Evolutionary conservation across 92 coral and sea anemone genomes (phyloP).

Genomic region (Epizoanthus illoricatus): DNA sequence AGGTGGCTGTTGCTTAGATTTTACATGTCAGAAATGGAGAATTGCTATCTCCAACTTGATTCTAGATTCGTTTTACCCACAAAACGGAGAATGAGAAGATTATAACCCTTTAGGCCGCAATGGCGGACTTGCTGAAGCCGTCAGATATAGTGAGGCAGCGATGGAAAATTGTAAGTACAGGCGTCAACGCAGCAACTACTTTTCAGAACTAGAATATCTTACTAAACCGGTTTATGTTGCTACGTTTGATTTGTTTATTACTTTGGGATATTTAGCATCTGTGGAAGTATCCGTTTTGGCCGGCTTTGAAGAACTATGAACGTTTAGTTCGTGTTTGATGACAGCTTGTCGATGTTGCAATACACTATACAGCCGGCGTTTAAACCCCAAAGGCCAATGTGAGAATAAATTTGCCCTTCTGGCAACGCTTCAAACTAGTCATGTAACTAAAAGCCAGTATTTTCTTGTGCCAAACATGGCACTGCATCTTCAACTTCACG

Average conservation of each 20-base stretch:
- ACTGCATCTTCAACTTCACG: background rate
- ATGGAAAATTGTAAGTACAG: conserved; percentile 97
- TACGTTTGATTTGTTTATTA: background rate
- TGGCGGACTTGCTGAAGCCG: conserved; percentile 98
- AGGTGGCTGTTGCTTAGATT: conserved; percentile 8
- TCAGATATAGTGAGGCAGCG: conserved; percentile 97
- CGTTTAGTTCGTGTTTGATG: background rate
- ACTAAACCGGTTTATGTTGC: conserved; percentile 1
- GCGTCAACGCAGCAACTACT: conserved; percentile 18
- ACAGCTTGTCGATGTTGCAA: background rate
- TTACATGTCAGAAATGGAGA: conserved; percentile 22
- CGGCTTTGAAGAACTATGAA: background rate
- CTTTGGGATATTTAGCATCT: background rate
- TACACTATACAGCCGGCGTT: background rate
- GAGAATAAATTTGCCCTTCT: background rate
- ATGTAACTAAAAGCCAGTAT: background rate
- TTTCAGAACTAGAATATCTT: conserved; percentile 10
- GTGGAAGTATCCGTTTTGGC: background rate
- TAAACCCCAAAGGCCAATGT: background rate
- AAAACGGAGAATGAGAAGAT: conserved; percentile 44
- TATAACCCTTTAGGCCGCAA: conserved; percentile 53
- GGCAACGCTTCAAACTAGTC: background rate
- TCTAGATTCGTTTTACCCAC: conserved; percentile 28
- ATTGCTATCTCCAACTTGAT: conserved; percentile 17
- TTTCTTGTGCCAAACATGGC: background rate